Percentiles rank a stretch among this genome's conserved stretches.
These are phyloP conservation scores for Peromyscus polionotus DNA, from an alignment of 2,113 vertebrate species.

Conservation along the genomic window DNA sequence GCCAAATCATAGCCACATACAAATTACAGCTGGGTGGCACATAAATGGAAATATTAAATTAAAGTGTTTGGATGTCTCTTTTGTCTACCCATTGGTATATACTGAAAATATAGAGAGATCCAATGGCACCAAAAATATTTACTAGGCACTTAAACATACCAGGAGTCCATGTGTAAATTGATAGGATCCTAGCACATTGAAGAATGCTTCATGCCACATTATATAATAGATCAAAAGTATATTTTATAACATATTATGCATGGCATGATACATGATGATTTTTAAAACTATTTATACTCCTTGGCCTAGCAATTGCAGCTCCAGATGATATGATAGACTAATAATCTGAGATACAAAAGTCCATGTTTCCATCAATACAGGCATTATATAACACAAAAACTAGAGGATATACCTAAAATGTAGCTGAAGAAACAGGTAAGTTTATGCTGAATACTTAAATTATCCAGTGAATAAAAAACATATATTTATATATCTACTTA, in stretches of 20 bases:
- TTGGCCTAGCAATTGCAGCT: background rate
- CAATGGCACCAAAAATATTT: background rate
- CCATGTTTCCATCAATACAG: background rate
- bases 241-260: background rate
- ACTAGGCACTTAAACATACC: background rate
- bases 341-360: background rate
- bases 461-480: background rate
- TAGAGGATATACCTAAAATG: background rate
- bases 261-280: no score
- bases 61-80: background rate
- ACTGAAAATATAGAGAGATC: conserved; percentile 4
- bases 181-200: background rate
- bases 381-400: background rate
- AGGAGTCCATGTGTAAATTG: background rate
- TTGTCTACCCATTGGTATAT: background rate
- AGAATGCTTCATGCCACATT: background rate
- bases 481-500: background rate
- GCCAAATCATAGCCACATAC: background rate
- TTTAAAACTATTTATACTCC: background rate
- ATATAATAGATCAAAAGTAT: background rate
- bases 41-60: background rate
- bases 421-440: background rate
- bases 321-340: background rate
- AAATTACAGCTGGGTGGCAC: background rate
- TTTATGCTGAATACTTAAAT: background rate